These are phyloP conservation scores for Trogon melanurus DNA, from an alignment of 2,113 vertebrate species.

Conservation along the genomic window DNA sequence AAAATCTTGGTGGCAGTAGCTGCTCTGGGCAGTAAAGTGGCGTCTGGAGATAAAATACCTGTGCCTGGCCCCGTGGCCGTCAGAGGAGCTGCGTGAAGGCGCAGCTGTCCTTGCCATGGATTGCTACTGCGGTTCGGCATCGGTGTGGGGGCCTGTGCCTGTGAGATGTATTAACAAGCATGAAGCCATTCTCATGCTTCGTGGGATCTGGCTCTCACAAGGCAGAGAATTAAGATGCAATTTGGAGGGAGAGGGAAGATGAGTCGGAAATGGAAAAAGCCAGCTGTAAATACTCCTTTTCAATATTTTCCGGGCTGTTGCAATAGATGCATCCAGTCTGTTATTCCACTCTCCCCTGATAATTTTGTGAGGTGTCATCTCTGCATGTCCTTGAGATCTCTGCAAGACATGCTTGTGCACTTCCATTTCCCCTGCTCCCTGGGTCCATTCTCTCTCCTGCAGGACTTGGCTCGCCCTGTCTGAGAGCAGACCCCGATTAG, in stretches of 20 bases:
- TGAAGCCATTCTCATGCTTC: neutral
- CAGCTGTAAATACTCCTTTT: neutral
- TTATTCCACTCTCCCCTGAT: neutral
- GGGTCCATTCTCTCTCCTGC: neutral
- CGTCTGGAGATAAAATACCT: neutral
- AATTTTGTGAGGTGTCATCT: neutral
- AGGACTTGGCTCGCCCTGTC: neutral
- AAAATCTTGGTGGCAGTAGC: neutral
- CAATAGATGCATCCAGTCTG: neutral
- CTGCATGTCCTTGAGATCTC: neutral
- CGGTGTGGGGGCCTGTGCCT: neutral
- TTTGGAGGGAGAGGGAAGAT: neutral
- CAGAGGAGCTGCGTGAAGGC: fast-evolving
- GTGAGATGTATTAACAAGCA: neutral
- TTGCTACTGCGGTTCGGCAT: fast-evolving
- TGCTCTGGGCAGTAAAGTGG: fast-evolving
- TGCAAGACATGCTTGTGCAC: neutral
- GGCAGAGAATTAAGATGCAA: neutral
- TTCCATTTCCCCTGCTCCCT: neutral
- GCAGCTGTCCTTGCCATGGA: fast-evolving
- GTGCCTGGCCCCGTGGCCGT: neutral
- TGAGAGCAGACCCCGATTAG: fast-evolving
- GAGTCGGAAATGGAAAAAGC: neutral
- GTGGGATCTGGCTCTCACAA: neutral
- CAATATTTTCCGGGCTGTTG: neutral